Conservation (phyloP, 2,888 invertebrate species). For the Ochlodes sylvanus region DNA sequence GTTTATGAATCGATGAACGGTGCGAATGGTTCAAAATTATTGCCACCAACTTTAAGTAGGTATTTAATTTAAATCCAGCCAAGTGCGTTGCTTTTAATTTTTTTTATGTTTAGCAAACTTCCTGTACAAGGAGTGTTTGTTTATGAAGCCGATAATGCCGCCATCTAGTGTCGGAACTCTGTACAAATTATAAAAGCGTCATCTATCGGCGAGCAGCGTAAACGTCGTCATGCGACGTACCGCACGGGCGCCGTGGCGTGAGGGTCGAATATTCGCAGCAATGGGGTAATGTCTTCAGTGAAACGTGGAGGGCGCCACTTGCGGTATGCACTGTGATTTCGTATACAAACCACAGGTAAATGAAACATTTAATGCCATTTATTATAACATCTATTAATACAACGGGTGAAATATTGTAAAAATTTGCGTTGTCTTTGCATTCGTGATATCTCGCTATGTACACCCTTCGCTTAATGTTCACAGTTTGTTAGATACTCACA, state of each 20-base stretch:
- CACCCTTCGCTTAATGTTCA: slow-evolving; percentile 21
- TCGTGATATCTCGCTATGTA: not conserved
- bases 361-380: slow-evolving; percentile 11
- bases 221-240: slow-evolving; percentile 76
- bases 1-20: slow-evolving; percentile 16
- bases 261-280: slow-evolving; percentile 91
- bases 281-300: slow-evolving; percentile 91
- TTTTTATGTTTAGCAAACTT: slow-evolving; percentile 12
- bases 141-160: slow-evolving; percentile 41
- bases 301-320: slow-evolving; percentile 94
- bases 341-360: slow-evolving; percentile 28
- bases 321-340: slow-evolving; percentile 87
- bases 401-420: not conserved
- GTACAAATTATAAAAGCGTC: slow-evolving; percentile 73
- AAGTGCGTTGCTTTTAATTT: slow-evolving; percentile 27
- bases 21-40: slow-evolving; percentile 18
- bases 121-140: not conserved
- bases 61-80: slow-evolving; percentile 21
- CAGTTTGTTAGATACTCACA: slow-evolving; percentile 42
- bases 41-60: slow-evolving; percentile 33
- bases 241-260: slow-evolving; percentile 84
- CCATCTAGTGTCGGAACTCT: slow-evolving; percentile 65
- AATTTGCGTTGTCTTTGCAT: not conserved
- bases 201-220: slow-evolving; percentile 64
- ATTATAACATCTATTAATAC: not conserved